Evolutionary conservation across 2,888 invertebrate species (phyloP).

Genomic region (Dysmachus trigonus): DNA sequence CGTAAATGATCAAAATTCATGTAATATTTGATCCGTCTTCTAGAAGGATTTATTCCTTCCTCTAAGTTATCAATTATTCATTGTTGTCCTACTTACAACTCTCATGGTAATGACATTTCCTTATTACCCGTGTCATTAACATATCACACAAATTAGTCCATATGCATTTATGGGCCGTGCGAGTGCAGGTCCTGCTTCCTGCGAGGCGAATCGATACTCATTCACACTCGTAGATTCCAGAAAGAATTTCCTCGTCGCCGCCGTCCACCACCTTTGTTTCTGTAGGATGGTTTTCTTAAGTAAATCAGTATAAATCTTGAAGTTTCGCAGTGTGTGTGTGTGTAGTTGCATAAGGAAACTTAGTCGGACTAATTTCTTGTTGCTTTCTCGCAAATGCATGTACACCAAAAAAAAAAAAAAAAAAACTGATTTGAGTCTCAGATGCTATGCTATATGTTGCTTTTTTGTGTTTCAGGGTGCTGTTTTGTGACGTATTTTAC

Average conservation of each 20-base stretch:
- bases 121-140: neutral
- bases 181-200: conserved; percentile 3
- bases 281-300: neutral
- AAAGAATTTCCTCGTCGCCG: neutral
- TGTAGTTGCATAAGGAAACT: neutral
- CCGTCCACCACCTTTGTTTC: neutral
- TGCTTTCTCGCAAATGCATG: conserved; percentile 30
- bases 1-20: neutral
- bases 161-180: neutral
- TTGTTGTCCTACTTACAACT: neutral
- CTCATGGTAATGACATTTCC: neutral
- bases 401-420: neutral
- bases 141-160: neutral
- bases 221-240: neutral
- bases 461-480: conserved; percentile 88
- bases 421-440: conserved; percentile 39
- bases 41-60: neutral
- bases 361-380: neutral
- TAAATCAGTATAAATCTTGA: neutral
- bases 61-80: neutral
- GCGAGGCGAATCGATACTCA: conserved; percentile 3
- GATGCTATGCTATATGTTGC: conserved; percentile 56
- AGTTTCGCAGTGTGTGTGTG: neutral
- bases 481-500: conserved; percentile 99
- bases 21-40: neutral